Evolutionary conservation across 92 coral and sea anemone species (phyloP).

Genomic region (Zoanthus solanderi): DNA sequence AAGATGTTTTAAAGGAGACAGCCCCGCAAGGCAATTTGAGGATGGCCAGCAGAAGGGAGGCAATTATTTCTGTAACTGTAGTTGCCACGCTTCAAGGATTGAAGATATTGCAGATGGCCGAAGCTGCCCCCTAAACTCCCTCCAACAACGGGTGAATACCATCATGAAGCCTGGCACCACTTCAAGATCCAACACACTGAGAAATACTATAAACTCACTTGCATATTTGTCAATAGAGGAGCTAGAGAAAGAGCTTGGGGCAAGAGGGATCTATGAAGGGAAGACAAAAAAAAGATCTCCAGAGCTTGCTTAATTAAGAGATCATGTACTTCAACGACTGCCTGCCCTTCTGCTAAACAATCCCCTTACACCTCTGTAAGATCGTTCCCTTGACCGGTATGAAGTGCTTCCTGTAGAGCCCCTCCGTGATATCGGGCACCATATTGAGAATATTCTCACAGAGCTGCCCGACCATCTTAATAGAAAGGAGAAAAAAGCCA

Average conservation of each 20-base stretch:
- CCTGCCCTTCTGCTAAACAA: constrained; percentile 62
- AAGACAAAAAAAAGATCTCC: constrained; percentile 55
- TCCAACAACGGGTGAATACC: constrained; percentile 32
- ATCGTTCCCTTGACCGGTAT: constrained; percentile 52
- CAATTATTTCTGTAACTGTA: constrained; percentile 56
- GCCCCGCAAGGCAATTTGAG: constrained; percentile 59
- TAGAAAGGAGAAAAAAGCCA: constrained; percentile 33
- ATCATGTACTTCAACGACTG: constrained; percentile 55
- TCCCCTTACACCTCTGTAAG: constrained; percentile 59
- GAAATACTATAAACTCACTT: constrained; percentile 42
- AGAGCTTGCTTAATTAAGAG: constrained; percentile 46
- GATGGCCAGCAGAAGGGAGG: constrained; percentile 71
- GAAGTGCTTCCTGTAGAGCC: constrained; percentile 65
- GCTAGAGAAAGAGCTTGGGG: constrained; percentile 52
- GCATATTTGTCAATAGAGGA: constrained; percentile 30
- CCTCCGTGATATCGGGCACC: constrained; percentile 48
- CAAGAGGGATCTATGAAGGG: constrained; percentile 59
- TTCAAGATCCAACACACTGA: constrained; percentile 27
- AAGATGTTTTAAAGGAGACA: constrained; percentile 66
- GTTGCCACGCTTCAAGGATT: constrained; percentile 15
- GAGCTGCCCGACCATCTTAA: constrained; percentile 57
- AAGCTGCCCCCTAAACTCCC: constrained; percentile 38
- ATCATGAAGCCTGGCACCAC: constrained; percentile 35
- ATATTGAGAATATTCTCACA: constrained; percentile 59
- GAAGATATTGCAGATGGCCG: constrained; percentile 53